Conservation (phyloP, 2,888 invertebrate genomes). For the Pocota personata region DNA sequence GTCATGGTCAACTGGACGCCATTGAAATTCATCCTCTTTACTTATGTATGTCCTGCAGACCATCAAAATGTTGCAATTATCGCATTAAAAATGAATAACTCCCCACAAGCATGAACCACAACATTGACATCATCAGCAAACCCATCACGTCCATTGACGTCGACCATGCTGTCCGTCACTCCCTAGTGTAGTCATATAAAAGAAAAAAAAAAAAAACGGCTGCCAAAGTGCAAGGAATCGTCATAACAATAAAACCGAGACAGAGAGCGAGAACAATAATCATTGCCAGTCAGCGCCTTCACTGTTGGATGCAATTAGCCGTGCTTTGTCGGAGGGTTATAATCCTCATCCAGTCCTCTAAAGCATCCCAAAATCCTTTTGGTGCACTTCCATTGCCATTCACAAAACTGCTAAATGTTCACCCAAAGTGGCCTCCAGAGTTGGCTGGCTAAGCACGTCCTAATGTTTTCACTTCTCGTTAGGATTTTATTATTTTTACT, state of each 20-base stretch:
- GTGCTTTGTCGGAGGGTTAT: conserved; percentile 52
- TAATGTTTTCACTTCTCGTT: conserved; percentile 71
- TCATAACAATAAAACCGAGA: conserved; percentile 53
- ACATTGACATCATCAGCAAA: conserved; percentile 38
- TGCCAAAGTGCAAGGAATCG: conserved; percentile 23
- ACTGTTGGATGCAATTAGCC: conserved; percentile 64
- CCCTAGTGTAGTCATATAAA: background rate
- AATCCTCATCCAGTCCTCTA: conserved; percentile 29
- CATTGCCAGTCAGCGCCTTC: conserved; percentile 37
- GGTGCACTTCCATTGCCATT: conserved; percentile 26
- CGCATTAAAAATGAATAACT: conserved; percentile 58
- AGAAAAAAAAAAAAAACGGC: background rate
- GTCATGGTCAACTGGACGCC: conserved; percentile 34
- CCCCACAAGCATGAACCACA: conserved; percentile 1
- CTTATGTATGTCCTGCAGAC: conserved; percentile 26
- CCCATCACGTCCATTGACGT: conserved; percentile 58
- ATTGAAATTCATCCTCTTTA: conserved; percentile 16
- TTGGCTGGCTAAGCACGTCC: conserved; percentile 68
- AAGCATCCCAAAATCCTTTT: conserved; percentile 38
- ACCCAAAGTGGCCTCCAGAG: conserved; percentile 59
- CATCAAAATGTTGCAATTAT: conserved; percentile 59
- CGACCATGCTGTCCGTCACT: conserved; percentile 25
- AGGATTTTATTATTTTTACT: conserved; percentile 63
- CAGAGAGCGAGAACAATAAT: conserved; percentile 38
- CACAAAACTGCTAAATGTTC: conserved; percentile 46